Evolutionary conservation across 2,797 vertebrate species (phyloP).

Genomic region (Pangasius djambal): DNA sequence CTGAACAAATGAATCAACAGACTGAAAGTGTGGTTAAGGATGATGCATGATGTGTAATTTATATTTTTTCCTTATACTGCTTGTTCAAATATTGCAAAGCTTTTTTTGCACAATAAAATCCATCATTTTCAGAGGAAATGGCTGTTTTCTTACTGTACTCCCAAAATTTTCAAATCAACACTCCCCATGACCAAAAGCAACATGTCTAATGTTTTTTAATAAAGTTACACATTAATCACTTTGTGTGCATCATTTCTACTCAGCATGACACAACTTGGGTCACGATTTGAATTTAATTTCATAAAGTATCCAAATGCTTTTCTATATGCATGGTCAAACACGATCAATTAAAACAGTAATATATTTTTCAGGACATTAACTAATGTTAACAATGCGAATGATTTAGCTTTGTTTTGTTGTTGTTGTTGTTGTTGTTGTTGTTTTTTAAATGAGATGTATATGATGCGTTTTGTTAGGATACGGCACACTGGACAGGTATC

Average conservation of each 20-base stretch:
- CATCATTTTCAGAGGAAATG: constrained; percentile 19
- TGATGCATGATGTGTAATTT: constrained; percentile 4
- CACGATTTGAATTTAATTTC: not conserved
- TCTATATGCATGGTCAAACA: not conserved
- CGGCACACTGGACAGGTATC: not conserved
- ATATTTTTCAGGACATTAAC: not conserved
- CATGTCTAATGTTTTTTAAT: constrained; percentile 24
- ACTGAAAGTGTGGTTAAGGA: not conserved
- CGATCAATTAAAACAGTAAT: not conserved
- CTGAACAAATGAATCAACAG: not conserved
- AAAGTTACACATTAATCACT: constrained; percentile 28
- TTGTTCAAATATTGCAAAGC: constrained; percentile 16
- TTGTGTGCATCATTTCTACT: not conserved
- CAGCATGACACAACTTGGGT: too few species aligned
- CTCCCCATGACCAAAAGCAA: constrained; percentile 27
- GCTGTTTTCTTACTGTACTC: constrained; percentile 35
- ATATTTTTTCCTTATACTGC: not conserved
- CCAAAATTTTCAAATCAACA: constrained; percentile 29
- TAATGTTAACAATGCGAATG: not conserved
- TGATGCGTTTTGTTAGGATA: not conserved
- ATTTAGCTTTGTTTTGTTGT: not conserved
- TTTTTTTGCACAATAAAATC: constrained; percentile 22
- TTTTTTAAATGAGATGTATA: not conserved
- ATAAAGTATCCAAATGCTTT: not conserved
- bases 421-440: not conserved